phyloP scores from a whole-genome alignment of 2,797 vertebrate species.

The Phalloptychus januarius region DNA sequence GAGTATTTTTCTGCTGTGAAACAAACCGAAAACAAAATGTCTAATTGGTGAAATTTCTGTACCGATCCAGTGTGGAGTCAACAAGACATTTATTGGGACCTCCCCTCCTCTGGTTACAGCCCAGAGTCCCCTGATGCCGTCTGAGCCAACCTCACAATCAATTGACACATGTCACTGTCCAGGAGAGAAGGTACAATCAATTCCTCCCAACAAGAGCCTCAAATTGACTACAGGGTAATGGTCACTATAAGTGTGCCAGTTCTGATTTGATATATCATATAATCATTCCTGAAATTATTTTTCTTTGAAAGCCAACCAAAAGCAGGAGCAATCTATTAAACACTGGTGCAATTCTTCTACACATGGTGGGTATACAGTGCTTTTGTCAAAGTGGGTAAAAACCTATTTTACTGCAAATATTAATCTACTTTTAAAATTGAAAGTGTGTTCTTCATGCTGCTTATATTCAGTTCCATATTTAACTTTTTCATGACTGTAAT shows the following conservation, averaged over 20 bases:
- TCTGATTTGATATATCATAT: slow-evolving; percentile 41
- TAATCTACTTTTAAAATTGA: slow-evolving; percentile 8
- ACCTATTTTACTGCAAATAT: slow-evolving; percentile 29
- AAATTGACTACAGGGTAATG: slow-evolving; percentile 63
- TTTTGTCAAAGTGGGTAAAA: slow-evolving; percentile 15
- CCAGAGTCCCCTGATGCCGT: slow-evolving; percentile 80
- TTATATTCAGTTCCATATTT: neutral
- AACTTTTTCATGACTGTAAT: neutral
- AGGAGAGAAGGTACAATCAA: slow-evolving; percentile 87
- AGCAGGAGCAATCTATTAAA: slow-evolving; percentile 40
- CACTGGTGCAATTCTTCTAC: slow-evolving; percentile 31
- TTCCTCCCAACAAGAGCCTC: slow-evolving; percentile 56
- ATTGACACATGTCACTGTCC: slow-evolving; percentile 87
- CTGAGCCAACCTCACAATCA: slow-evolving; percentile 72
- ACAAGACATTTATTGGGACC: slow-evolving; percentile 74
- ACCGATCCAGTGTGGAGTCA: slow-evolving; percentile 85
- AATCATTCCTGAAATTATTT: slow-evolving; percentile 33
- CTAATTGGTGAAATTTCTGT: slow-evolving; percentile 66
- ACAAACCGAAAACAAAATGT: slow-evolving; percentile 34
- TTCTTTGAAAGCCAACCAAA: slow-evolving; percentile 50
- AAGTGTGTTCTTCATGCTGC: neutral
- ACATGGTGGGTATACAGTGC: neutral
- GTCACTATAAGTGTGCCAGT: slow-evolving; percentile 53
- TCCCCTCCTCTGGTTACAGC: slow-evolving; percentile 72
- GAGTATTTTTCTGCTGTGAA: slow-evolving; percentile 1